Evolutionary conservation across 2,113 vertebrate genomes (phyloP).

Genomic region (Capreolus pygargus): DNA sequence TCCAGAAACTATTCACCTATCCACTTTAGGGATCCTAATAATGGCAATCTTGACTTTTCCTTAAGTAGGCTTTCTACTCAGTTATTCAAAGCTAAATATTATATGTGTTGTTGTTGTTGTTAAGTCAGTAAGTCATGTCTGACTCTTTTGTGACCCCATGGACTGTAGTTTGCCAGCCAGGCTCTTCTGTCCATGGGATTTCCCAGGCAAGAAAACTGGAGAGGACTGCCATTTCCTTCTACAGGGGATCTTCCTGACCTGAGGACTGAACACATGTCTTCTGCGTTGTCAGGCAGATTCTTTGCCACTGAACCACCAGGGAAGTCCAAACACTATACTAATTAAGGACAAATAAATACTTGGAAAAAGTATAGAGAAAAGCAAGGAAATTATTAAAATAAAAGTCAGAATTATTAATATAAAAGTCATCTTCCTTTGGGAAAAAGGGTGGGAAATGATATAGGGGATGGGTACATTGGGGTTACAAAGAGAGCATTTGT

Average conservation of each 20-base stretch:
- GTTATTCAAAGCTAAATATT: background rate
- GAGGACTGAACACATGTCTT: background rate
- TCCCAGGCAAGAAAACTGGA: background rate
- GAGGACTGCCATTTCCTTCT: background rate
- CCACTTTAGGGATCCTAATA: background rate
- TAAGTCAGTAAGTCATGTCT: background rate
- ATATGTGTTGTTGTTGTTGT: background rate
- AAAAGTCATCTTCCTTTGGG: background rate
- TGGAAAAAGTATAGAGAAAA: background rate
- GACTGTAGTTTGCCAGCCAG: background rate
- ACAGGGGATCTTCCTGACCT: background rate
- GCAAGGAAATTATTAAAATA: background rate
- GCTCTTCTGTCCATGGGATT: background rate
- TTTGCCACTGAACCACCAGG: background rate
- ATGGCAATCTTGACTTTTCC: background rate
- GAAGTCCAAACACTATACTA: background rate
- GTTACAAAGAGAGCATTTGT: background rate
- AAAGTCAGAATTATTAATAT: background rate
- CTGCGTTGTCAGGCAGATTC: background rate
- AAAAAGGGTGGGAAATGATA: background rate
- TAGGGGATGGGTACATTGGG: background rate
- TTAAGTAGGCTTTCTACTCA: background rate
- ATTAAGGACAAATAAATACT: background rate
- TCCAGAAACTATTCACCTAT: background rate
- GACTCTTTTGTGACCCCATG: background rate